phyloP scores from a whole-genome alignment of 2,888 invertebrate genomes.

The Amblyjoppa fuscipennis region DNA sequence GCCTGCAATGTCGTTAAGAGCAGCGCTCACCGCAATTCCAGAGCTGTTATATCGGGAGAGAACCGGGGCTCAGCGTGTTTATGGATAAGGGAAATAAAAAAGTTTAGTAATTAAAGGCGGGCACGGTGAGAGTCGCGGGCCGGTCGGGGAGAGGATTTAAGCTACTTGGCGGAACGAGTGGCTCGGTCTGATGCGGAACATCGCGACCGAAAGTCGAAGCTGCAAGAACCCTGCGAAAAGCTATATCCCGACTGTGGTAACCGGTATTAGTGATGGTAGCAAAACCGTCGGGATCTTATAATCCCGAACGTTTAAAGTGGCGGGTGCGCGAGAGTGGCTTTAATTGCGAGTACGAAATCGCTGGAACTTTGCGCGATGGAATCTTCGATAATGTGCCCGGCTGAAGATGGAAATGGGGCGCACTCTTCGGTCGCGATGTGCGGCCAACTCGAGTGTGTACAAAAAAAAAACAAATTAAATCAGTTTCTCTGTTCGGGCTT shows the following conservation, averaged over 20 bases:
- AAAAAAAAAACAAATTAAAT: no score
- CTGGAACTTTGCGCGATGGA: slow-evolving; percentile 59
- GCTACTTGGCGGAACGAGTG: slow-evolving; percentile 43
- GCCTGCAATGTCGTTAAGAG: neutral
- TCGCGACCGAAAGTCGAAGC: slow-evolving; percentile 32
- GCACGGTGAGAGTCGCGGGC: neutral
- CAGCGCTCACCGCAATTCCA: neutral
- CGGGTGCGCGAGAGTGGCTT: slow-evolving; percentile 12
- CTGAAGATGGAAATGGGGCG: no score
- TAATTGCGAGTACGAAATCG: slow-evolving; percentile 55
- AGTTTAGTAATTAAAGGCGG: slow-evolving; percentile 40
- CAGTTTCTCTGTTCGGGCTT: no score
- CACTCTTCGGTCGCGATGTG: no score
- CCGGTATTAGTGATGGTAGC: slow-evolving; percentile 24
- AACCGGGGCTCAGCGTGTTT: slow-evolving; percentile 14
- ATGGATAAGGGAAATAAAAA: slow-evolving; percentile 36
- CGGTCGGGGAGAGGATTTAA: slow-evolving; percentile 26
- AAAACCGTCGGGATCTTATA: slow-evolving; percentile 56
- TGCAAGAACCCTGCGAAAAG: slow-evolving; percentile 42
- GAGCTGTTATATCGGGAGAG: neutral
- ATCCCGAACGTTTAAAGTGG: slow-evolving; percentile 56
- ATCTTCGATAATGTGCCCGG: slow-evolving; percentile 54
- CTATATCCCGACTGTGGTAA: neutral
- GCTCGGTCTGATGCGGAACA: slow-evolving; percentile 35
- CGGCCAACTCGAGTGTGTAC: no score